These are phyloP conservation scores for Sebastes minor DNA, from an alignment of 2,797 vertebrate species.

Conservation along the genomic window DNA sequence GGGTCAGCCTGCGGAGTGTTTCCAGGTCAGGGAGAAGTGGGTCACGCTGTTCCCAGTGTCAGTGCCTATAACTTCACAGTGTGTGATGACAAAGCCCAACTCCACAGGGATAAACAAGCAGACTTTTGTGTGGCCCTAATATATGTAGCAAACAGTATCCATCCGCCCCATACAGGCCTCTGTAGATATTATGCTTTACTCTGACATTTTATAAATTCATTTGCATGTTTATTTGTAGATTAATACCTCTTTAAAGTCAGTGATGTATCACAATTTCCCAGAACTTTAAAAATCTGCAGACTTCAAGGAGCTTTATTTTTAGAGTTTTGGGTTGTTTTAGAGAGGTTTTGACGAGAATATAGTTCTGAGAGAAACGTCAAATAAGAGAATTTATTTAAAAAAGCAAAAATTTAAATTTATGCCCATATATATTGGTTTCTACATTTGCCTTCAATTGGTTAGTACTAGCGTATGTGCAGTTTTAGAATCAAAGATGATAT, in stretches of 20 bases:
- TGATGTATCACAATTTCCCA: background rate
- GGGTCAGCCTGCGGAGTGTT: slow-evolving; percentile 74
- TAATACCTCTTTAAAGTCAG: slow-evolving; percentile 32
- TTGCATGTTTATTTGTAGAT: slow-evolving; percentile 23
- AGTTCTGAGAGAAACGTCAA: background rate
- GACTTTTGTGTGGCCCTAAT: slow-evolving; percentile 52
- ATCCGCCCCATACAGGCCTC: background rate
- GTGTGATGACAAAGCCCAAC: slow-evolving; percentile 69
- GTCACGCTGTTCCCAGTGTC: slow-evolving; percentile 82
- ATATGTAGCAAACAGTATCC: slow-evolving; percentile 22
- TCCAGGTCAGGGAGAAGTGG: slow-evolving; percentile 81
- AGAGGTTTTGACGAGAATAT: background rate
- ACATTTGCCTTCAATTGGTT: background rate
- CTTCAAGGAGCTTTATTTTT: background rate
- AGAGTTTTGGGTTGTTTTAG: background rate
- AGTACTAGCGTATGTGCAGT: background rate
- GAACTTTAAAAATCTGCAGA: background rate
- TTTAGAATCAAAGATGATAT: background rate
- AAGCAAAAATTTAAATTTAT: too few species aligned
- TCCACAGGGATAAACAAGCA: slow-evolving; percentile 66
- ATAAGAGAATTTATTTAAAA: background rate
- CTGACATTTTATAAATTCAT: slow-evolving; percentile 13
- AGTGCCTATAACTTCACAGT: slow-evolving; percentile 72
- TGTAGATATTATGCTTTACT: background rate
- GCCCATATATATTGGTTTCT: background rate